phyloP scores from a whole-genome alignment of 2,888 invertebrate species.

The Abrostola tripartita region DNA sequence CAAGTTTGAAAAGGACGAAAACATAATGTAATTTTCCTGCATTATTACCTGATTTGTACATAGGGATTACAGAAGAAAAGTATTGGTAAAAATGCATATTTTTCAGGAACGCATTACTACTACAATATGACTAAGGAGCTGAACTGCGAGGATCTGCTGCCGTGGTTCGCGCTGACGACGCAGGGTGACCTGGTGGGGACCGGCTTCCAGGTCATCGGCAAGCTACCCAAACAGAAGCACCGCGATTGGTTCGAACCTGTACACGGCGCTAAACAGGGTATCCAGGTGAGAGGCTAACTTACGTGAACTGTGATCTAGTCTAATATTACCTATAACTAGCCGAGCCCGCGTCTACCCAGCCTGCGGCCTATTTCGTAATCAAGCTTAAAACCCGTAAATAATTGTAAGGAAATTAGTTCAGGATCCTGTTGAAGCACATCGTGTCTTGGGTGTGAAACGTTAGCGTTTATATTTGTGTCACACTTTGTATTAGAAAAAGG shows the following conservation, averaged over 20 bases:
- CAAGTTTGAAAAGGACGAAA: too few species aligned
- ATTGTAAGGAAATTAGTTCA: too few species aligned
- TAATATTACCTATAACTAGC: too few species aligned
- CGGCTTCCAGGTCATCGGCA: conserved; percentile 68
- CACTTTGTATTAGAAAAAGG: too few species aligned
- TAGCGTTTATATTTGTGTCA: too few species aligned
- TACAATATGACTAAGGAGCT: conserved; percentile 66
- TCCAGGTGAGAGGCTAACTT: conserved; percentile 32
- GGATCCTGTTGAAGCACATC: too few species aligned
- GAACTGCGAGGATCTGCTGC: conserved; percentile 65
- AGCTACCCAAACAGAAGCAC: conserved; percentile 41
- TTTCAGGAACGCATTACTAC: conserved; percentile 67
- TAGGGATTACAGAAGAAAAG: neutral
- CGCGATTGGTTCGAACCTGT: conserved; percentile 64
- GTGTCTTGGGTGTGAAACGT: too few species aligned
- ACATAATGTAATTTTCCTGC: too few species aligned
- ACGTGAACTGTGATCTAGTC: conserved; percentile 2
- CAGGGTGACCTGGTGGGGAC: conserved; percentile 67
- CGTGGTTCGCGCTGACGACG: conserved; percentile 68
- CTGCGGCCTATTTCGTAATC: too few species aligned
- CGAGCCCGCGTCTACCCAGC: too few species aligned
- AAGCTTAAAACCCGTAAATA: too few species aligned
- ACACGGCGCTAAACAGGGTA: conserved; percentile 40
- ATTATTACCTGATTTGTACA: too few species aligned
- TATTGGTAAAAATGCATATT: neutral